Percentiles rank a stretch among this genome's conserved stretches.
Evolutionary conservation across 2,113 vertebrate species (phyloP).

Genomic region (Gulo gulo): DNA sequence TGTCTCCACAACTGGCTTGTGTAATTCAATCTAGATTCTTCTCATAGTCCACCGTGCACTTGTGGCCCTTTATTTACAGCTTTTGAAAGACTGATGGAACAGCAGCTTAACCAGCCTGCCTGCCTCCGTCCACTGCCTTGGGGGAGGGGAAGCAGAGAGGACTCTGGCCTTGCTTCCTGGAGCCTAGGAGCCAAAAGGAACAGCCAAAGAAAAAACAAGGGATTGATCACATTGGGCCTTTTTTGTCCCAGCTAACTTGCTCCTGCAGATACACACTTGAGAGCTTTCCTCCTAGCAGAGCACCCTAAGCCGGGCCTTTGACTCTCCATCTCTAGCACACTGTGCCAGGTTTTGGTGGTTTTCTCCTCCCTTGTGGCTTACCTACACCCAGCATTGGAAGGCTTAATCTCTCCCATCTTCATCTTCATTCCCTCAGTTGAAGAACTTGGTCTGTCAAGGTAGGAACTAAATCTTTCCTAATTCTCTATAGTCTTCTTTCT

Average conservation of each 20-base stretch:
- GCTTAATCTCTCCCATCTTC: not conserved
- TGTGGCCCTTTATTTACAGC: conserved; percentile 74
- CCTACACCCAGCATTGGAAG: not conserved
- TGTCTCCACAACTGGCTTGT: conserved; percentile 45
- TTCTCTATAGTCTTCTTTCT: not conserved
- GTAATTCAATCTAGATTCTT: conserved; percentile 76
- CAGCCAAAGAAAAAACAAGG: not conserved
- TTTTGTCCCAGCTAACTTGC: not conserved
- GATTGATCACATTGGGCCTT: not conserved
- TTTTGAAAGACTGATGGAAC: conserved; percentile 52
- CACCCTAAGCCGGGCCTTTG: not conserved
- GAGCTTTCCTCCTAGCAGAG: not conserved
- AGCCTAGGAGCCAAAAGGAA: not conserved
- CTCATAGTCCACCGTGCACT: conserved; percentile 55
- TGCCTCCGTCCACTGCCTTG: not conserved
- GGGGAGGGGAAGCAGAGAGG: not conserved
- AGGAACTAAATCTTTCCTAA: conserved; percentile 42
- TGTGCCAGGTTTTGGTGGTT: not conserved
- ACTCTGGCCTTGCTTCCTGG: conserved; percentile 4
- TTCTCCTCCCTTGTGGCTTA: not conserved
- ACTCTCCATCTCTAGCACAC: not conserved
- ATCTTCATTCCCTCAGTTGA: conserved; percentile 24
- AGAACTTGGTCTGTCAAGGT: conserved; percentile 57
- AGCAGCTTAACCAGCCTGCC: not conserved
- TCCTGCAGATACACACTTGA: not conserved